Evolutionary conservation across 2,797 vertebrate species (phyloP).

Genomic region (Smutsia gigantea): DNA sequence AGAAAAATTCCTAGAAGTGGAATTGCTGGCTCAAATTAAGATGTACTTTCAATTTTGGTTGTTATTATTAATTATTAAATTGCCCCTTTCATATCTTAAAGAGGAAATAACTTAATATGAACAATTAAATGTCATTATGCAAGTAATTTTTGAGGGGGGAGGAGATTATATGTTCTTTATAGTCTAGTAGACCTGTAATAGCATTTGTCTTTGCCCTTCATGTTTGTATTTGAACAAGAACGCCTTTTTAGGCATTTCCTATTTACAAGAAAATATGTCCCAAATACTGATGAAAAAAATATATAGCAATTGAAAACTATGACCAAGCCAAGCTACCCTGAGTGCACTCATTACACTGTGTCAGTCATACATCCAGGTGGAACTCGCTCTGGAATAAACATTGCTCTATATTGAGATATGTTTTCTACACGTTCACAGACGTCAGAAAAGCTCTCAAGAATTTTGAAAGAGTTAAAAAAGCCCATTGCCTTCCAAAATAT

Average conservation of each 20-base stretch:
- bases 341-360: background rate
- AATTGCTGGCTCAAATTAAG: background rate
- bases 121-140: background rate
- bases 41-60: background rate
- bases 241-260: background rate
- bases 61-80: conserved; percentile 19
- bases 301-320: background rate
- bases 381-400: background rate
- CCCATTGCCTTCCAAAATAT: background rate
- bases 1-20: conserved; percentile 7
- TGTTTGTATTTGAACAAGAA: background rate
- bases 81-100: background rate
- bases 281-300: background rate
- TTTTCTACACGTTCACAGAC: background rate
- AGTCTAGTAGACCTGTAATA: background rate
- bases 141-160: background rate
- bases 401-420: background rate
- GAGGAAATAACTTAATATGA: background rate
- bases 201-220: no score
- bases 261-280: background rate
- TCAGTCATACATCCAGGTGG: background rate
- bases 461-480: background rate
- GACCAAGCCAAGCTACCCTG: background rate
- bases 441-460: background rate
- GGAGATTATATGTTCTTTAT: background rate